These are phyloP conservation scores for Mnemiopsis leidyi DNA, from an alignment of 37 sponge, comb jelly and placozoan species.

Conservation along the genomic window DNA sequence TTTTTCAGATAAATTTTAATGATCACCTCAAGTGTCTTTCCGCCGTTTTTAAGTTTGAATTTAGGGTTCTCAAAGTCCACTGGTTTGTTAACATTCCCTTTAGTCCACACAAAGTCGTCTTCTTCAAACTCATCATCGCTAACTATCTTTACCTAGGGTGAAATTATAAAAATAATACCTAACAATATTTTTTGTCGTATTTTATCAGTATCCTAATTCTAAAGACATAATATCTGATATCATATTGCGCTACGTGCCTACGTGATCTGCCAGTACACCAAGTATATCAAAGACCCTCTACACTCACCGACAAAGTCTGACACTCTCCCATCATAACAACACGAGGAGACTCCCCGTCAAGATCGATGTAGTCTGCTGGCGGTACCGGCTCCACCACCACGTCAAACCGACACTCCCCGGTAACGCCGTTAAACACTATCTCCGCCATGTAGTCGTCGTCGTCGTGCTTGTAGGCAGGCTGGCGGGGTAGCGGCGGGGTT, in stretches of 20 bases:
- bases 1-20: too few species aligned
- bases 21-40: not conserved
- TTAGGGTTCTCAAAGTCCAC: not conserved
- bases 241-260: too few species aligned
- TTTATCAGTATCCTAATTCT: too few species aligned
- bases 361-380: constrained; percentile 20
- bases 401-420: constrained; percentile 5
- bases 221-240: too few species aligned
- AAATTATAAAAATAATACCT: too few species aligned
- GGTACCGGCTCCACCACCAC: not conserved
- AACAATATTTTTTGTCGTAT: too few species aligned
- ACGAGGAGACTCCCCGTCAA: constrained; percentile 23
- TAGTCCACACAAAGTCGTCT: not conserved
- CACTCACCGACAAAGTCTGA: not conserved
- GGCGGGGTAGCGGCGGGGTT: not conserved
- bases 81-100: not conserved
- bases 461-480: not conserved
- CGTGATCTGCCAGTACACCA: too few species aligned
- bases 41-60: not conserved
- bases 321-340: constrained; percentile 23
- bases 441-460: constrained; percentile 13
- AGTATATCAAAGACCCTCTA: too few species aligned
- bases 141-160: not conserved
- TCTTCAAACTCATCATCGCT: not conserved
- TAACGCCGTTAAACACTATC: constrained; percentile 33